Conservation (phyloP, 1,140 invertebrate species). For the Nasonia vitripennis region DNA sequence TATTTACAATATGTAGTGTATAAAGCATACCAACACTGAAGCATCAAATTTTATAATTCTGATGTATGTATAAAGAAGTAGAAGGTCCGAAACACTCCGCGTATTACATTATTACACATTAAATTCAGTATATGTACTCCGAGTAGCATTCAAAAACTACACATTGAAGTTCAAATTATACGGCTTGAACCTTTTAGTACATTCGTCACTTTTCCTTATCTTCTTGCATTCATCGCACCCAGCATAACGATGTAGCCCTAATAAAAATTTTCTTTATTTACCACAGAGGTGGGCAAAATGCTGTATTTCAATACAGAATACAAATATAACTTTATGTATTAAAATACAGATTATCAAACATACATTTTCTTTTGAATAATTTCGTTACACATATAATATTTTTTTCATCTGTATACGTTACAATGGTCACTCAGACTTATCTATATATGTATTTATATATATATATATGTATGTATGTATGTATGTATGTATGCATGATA, state of each 20-base stretch:
- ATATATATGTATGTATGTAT: neutral
- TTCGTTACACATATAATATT: neutral
- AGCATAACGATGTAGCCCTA: conserved; percentile 62
- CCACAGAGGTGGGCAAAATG: conserved; percentile 56
- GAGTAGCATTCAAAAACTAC: conserved; percentile 51
- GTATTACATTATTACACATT: conserved; percentile 49
- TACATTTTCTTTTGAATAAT: conserved; percentile 11
- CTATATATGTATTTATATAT: neutral
- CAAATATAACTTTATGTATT: conserved; percentile 44
- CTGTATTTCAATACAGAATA: conserved; percentile 34
- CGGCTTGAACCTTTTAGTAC: conserved; percentile 49
- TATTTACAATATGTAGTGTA: conserved; percentile 54
- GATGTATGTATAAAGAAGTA: conserved; percentile 29
- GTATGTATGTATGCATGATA: neutral
- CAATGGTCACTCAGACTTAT: conserved; percentile 46
- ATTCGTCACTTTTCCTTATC: conserved; percentile 42
- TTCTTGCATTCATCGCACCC: conserved; percentile 64
- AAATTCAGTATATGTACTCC: conserved; percentile 47
- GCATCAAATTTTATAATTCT: conserved; percentile 49
- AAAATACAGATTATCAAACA: conserved; percentile 40
- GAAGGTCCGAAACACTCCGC: conserved; percentile 50
- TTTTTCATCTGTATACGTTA: conserved; percentile 26
- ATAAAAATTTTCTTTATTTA: conserved; percentile 61
- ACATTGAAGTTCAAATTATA: conserved; percentile 50
- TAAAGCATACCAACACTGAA: conserved; percentile 50